Percentiles rank a stretch among this genome's conserved stretches.
phyloP scores from a whole-genome alignment of 2,113 vertebrate species.

The Bostrychus sinensis region DNA sequence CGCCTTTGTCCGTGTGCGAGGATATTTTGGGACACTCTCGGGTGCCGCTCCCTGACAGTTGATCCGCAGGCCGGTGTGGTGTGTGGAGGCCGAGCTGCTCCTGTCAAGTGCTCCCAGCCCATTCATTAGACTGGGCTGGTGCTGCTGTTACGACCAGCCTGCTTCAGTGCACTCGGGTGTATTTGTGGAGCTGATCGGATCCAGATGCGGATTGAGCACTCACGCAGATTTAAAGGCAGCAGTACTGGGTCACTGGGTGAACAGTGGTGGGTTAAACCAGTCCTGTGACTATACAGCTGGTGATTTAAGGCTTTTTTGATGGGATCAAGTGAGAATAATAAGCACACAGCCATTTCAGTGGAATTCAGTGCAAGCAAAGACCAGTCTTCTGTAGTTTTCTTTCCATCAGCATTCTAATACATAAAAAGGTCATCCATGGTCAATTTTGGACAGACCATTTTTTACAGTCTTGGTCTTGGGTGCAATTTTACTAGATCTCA shows the following conservation, averaged over 20 bases:
- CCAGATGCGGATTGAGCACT: slow-evolving; percentile 80
- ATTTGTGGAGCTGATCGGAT: slow-evolving; percentile 81
- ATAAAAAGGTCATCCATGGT: too few species aligned
- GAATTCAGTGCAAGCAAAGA: too few species aligned
- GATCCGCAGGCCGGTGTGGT: slow-evolving; percentile 14
- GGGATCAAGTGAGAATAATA: neutral
- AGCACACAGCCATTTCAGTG: slow-evolving; percentile 4
- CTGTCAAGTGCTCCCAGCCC: slow-evolving; percentile 13
- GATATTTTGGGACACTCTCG: slow-evolving; percentile 61
- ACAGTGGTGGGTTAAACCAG: neutral
- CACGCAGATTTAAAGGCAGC: slow-evolving; percentile 72
- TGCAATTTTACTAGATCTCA: too few species aligned
- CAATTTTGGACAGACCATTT: too few species aligned
- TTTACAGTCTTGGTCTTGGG: too few species aligned
- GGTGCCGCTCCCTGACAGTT: slow-evolving; percentile 33
- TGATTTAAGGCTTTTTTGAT: neutral
- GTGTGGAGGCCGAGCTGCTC: neutral
- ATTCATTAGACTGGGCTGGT: slow-evolving; percentile 41
- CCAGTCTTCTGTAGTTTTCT: too few species aligned
- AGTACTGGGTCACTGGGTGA: slow-evolving; percentile 79
- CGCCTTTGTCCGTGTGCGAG: slow-evolving; percentile 45
- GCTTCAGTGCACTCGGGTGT: slow-evolving; percentile 51
- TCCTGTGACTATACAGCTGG: neutral
- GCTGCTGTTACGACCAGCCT: slow-evolving; percentile 25
- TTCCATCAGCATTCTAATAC: too few species aligned